Base-by-base conservation (phyloP, 1,140 invertebrate species). In the Drosophila sproati region DNA sequence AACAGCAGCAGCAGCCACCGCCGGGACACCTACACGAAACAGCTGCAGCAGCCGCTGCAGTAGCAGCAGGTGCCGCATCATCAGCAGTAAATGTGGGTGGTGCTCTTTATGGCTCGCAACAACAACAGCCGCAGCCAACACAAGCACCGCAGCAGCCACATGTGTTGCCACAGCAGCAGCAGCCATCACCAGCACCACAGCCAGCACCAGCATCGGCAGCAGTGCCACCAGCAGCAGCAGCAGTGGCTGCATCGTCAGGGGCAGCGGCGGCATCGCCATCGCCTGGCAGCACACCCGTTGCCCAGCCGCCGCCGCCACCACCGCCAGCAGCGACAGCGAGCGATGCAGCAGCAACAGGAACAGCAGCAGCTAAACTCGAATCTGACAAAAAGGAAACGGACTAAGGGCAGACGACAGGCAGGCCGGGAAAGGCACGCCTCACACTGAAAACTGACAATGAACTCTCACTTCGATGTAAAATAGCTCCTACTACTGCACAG, bases 311-410 rank as follows among this genome's bases (percentile, higher is more conserved):
- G 39, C 20, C 39, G 8, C 47, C 56, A 29, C n/a, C 56, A 28
- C 28, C 73, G 20, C 48, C 56, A 6, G 39, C 35, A 31, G 28
- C 60, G 5, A 41, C 50, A 20, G 32, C 62, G 0, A 48, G 6
- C 10, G 69, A 64, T 28, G 50, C 61, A 2, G 5, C 69, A 5
- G 48, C 51, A 20, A 31, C 63, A 0, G 41, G n/a, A 3, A 4
- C 39, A 31, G 31, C 69, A 29, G 45, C 77, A n/a, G 12, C 67
- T 20, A 86, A 86, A 52, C 71, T 71, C 20, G 81, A 85, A 7
- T 50, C 74, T 41, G 82, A 85, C 8, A 85, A 85, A 35, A 75
- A 71, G 12, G 82, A 86, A 56, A 39, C 79, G 48, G 82, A 88
- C 64, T 85, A 77, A 51, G 41, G 39, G 55, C 34, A 32, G 5